Evolutionary conservation across 2,888 invertebrate genomes (phyloP).

Genomic region (Stomorhina lunata): DNA sequence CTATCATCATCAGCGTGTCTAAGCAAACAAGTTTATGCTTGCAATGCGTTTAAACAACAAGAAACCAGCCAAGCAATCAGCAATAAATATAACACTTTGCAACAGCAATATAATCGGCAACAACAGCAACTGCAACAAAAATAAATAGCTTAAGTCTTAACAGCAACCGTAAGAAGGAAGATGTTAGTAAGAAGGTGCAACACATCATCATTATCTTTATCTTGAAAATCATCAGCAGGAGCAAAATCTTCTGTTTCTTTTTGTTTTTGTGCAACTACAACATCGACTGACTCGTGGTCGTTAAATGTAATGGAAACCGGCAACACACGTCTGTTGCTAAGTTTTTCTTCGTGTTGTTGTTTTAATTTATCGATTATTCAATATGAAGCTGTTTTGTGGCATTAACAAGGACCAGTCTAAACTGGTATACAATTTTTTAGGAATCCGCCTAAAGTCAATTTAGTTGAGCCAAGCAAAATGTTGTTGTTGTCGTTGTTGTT

Average conservation of each 20-base stretch:
- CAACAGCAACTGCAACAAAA: not conserved
- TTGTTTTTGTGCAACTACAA: no score
- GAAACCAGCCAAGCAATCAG: slow-evolving; percentile 40
- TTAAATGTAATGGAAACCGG: slow-evolving; percentile 16
- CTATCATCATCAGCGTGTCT: no score
- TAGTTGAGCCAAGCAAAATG: slow-evolving; percentile 24
- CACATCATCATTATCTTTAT: slow-evolving; percentile 25
- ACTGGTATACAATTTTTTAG: slow-evolving; percentile 17
- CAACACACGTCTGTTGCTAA: not conserved
- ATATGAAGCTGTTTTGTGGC: not conserved
- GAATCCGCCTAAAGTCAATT: slow-evolving; percentile 40
- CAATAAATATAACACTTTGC: slow-evolving; percentile 54
- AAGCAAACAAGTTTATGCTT: slow-evolving; percentile 48
- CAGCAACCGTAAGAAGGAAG: slow-evolving; percentile 21
- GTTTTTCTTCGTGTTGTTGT: not conserved
- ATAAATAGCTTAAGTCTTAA: slow-evolving; percentile 23
- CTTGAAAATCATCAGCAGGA: not conserved
- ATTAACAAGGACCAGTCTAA: slow-evolving; percentile 17
- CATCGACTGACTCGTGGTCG: no score
- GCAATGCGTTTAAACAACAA: not conserved
- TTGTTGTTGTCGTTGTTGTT: slow-evolving; percentile 14
- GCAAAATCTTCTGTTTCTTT: not conserved
- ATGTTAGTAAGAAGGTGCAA: slow-evolving; percentile 16
- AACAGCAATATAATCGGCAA: slow-evolving; percentile 41
- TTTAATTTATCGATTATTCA: slow-evolving; percentile 36